Conservation (phyloP, 2,888 invertebrate genomes). For the Agrilus cyanescens region DNA sequence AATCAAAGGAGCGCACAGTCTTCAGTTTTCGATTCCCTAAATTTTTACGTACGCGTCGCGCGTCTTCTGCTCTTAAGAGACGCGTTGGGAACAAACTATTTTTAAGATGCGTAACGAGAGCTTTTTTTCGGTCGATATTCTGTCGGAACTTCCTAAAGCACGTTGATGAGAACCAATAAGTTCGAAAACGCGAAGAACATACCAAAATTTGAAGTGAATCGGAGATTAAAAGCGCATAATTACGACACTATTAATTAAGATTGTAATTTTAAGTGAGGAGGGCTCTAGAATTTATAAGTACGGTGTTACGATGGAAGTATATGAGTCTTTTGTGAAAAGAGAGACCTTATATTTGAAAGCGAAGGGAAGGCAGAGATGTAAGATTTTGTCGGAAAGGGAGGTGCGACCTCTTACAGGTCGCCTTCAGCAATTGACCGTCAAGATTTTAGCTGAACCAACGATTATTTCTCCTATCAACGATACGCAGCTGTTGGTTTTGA, state of each 20-base stretch:
- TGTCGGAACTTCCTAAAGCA: background rate
- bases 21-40: too few relatives aligned
- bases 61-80: too few relatives aligned
- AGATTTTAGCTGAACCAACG: slow-evolving; percentile 55
- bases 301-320: slow-evolving; percentile 56
- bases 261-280: slow-evolving; percentile 12
- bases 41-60: too few relatives aligned
- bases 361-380: slow-evolving; percentile 65
- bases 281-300: slow-evolving; percentile 26
- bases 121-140: background rate
- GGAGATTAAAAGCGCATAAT: too few relatives aligned
- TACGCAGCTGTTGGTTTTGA: slow-evolving; percentile 37
- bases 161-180: background rate
- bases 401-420: slow-evolving; percentile 28
- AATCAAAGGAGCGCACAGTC: too few relatives aligned
- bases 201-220: too few relatives aligned
- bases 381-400: slow-evolving; percentile 37
- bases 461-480: slow-evolving; percentile 43
- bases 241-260: too few relatives aligned
- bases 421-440: slow-evolving; percentile 46
- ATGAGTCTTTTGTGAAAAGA: slow-evolving; percentile 49
- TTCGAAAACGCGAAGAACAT: background rate
- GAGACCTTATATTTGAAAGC: slow-evolving; percentile 49
- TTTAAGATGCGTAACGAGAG: too few relatives aligned
- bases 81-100: too few relatives aligned